phyloP scores from a whole-genome alignment of 1,140 invertebrate genomes.

The Rhyacophila brunnea region DNA sequence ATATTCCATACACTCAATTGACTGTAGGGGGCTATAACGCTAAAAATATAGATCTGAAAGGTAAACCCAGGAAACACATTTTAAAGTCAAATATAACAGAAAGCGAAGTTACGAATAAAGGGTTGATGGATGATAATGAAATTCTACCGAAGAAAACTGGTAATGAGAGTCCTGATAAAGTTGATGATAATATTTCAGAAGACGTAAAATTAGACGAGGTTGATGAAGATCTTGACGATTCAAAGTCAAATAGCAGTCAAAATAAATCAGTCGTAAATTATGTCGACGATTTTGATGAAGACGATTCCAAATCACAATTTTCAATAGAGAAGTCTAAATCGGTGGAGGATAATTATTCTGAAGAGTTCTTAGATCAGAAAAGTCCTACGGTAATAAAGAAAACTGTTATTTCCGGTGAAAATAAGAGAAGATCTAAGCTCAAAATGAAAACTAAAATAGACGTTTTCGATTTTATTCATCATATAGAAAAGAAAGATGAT shows the following conservation, averaged over 20 bases:
- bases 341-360: constrained; percentile 4
- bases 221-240: constrained; percentile 4
- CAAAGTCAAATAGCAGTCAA: background rate
- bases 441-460: constrained; percentile 48
- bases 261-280: constrained; percentile 30
- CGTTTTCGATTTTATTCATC: constrained; percentile 49
- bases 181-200: background rate
- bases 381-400: constrained; percentile 8
- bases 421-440: constrained; percentile 40
- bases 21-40: constrained; percentile 48
- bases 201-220: background rate
- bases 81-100: constrained; percentile 41
- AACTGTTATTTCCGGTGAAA: background rate
- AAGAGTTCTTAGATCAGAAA: constrained; percentile 6
- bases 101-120: constrained; percentile 45
- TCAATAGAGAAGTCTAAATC: constrained; percentile 31
- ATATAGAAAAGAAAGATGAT: constrained; percentile 45
- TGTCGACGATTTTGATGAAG: constrained; percentile 51
- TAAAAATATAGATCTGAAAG: constrained; percentile 47
- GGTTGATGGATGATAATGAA: constrained; percentile 47
- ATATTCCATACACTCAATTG: constrained; percentile 52
- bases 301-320: constrained; percentile 29
- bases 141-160: constrained; percentile 44
- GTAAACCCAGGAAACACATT: constrained; percentile 29
- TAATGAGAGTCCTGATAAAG: constrained; percentile 31